A percentile compares a stretch with the other conserved stretches of the same genome.
phyloP scores from a whole-genome alignment of 2,113 vertebrate genomes.

The Promerops cafer region DNA sequence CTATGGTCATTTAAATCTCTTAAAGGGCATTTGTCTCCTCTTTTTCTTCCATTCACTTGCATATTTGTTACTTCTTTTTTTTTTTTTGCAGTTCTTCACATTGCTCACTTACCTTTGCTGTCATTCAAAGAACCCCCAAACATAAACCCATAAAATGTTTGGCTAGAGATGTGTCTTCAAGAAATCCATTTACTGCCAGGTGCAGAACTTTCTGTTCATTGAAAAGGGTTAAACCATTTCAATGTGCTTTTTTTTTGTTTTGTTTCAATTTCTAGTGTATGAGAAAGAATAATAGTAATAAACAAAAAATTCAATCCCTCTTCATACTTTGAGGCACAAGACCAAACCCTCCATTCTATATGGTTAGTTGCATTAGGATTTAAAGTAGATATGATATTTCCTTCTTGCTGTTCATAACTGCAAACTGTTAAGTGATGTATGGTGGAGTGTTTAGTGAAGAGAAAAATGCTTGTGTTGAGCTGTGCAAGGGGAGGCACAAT shows the following conservation, averaged over 20 bases:
- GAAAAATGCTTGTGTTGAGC: background rate
- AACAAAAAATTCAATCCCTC: background rate
- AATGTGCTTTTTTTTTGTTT: background rate
- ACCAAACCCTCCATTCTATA: background rate
- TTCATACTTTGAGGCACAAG: background rate
- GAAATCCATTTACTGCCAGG: background rate
- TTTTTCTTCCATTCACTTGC: background rate
- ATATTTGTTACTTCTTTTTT: background rate
- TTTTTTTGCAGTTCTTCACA: background rate
- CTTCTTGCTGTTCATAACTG: background rate
- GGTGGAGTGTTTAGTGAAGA: background rate
- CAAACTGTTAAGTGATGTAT: background rate
- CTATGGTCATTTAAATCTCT: background rate
- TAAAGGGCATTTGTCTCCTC: background rate
- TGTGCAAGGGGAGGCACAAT: rapidly evolving
- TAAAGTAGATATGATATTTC: background rate
- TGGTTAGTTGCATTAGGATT: background rate
- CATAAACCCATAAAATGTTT: background rate
- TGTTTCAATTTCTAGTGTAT: background rate
- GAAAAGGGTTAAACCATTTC: background rate
- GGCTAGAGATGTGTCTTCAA: background rate
- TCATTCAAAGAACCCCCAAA: background rate
- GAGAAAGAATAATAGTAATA: background rate
- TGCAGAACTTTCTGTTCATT: background rate
- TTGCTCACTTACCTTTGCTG: background rate